A percentile compares a stretch with the other conserved stretches of the same genome.
phyloP scores from a whole-genome alignment of 2,888 invertebrate species.

The Lasius platythorax region DNA sequence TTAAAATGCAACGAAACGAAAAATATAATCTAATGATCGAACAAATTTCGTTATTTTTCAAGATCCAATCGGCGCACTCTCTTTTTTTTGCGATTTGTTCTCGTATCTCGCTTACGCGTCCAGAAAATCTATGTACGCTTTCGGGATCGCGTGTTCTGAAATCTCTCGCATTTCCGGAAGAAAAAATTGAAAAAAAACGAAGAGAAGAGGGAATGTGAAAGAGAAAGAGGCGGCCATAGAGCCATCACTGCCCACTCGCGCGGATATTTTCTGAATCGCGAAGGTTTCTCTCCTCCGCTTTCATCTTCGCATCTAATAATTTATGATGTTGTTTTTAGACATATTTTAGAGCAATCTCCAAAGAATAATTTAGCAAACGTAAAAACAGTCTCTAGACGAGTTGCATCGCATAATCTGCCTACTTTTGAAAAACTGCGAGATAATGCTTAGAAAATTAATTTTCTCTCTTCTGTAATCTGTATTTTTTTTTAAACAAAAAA shows the following conservation, averaged over 20 bases:
- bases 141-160: not conserved
- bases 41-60: conserved; percentile 29
- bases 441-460: not conserved
- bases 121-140: conserved; percentile 5
- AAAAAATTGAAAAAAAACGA: not conserved
- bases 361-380: conserved; percentile 1
- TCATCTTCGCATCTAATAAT: not conserved
- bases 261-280: conserved; percentile 39
- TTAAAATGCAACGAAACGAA: not conserved
- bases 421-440: not conserved
- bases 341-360: not conserved
- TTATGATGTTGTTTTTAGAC: not conserved
- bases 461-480: too few relatives aligned
- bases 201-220: not conserved
- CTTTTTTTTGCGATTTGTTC: not conserved
- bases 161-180: not conserved
- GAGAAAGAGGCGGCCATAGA: not conserved
- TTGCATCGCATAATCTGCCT: not conserved
- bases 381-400: not conserved
- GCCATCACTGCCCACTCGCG: conserved; percentile 7
- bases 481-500: too few relatives aligned
- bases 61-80: conserved; percentile 20
- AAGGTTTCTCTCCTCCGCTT: conserved; percentile 1
- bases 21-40: conserved; percentile 37
- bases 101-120: not conserved